Conservation (phyloP, 2,888 invertebrate species). For the Eucriotettix oculatus region DNA sequence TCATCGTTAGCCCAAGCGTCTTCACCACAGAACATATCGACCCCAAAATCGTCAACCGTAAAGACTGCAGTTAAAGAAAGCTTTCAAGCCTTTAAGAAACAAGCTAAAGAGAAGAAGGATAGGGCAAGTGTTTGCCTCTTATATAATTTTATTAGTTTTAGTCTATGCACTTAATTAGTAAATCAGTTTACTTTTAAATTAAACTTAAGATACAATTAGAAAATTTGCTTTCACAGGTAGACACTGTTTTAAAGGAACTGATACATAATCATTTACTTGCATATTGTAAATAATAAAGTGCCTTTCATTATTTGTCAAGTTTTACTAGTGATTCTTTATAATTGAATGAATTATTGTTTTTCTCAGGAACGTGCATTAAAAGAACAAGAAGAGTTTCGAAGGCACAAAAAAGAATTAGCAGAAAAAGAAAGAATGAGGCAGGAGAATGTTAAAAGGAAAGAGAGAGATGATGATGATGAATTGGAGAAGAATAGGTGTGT, state of each 20-base stretch:
- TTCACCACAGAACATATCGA: constrained; percentile 29
- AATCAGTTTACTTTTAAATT: no score
- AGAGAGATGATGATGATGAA: constrained; percentile 61
- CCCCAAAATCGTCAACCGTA: constrained; percentile 37
- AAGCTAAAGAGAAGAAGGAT: constrained; percentile 84
- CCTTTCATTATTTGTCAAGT: no score
- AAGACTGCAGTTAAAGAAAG: constrained; percentile 50
- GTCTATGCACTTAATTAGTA: no score
- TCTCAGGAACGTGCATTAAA: constrained; percentile 43
- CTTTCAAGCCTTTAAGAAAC: constrained; percentile 77
- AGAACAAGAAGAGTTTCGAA: constrained; percentile 62
- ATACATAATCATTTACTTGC: no score
- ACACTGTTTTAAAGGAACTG: no score
- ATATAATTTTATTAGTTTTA: no score
- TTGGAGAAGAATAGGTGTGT: constrained; percentile 39
- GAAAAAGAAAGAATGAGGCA: constrained; percentile 56
- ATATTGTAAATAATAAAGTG: no score
- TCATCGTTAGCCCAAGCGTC: constrained; percentile 70
- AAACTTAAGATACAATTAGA: no score
- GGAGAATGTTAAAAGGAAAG: constrained; percentile 54
- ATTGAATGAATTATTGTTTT: neutral
- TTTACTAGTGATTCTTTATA: no score
- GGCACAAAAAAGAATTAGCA: constrained; percentile 51
- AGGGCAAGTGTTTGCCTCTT: constrained; percentile 27
- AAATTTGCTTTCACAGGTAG: no score